Conservation (phyloP, 2,797 vertebrate genomes). For the Spheniscus humboldti region DNA sequence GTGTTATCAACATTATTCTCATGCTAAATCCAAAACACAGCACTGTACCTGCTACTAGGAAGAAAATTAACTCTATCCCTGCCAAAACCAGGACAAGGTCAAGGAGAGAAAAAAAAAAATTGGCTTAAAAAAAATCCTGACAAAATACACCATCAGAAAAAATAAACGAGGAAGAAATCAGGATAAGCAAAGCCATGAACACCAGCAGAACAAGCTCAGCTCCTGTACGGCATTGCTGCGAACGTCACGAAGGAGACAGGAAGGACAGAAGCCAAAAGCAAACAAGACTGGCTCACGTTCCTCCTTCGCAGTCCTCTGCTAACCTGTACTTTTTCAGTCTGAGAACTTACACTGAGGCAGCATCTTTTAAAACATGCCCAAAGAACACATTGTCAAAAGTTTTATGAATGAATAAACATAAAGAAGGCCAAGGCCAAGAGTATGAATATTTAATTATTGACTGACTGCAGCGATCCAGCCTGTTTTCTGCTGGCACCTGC, state of each 20-base stretch:
- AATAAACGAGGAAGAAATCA: background rate
- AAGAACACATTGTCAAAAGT: background rate
- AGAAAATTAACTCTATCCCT: too few species aligned
- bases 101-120: background rate
- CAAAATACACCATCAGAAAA: background rate
- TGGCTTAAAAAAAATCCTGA: background rate
- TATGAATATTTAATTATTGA: background rate
- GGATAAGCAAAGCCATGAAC: background rate
- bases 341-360: background rate
- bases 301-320: background rate
- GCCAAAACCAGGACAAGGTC: background rate
- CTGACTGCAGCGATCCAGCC: background rate
- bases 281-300: background rate
- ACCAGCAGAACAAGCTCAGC: background rate
- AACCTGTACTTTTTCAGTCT: background rate
- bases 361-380: background rate
- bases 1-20: too few species aligned
- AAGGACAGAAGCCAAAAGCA: background rate
- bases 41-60: too few species aligned
- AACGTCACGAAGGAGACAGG: background rate
- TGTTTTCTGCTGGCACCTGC: background rate
- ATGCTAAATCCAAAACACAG: too few species aligned
- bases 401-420: constrained; percentile 4
- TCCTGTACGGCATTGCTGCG: rapidly evolving
- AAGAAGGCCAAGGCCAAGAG: background rate